phyloP scores from a whole-genome alignment of 2,888 invertebrate species.

The Acanthoscelides obtectus region DNA sequence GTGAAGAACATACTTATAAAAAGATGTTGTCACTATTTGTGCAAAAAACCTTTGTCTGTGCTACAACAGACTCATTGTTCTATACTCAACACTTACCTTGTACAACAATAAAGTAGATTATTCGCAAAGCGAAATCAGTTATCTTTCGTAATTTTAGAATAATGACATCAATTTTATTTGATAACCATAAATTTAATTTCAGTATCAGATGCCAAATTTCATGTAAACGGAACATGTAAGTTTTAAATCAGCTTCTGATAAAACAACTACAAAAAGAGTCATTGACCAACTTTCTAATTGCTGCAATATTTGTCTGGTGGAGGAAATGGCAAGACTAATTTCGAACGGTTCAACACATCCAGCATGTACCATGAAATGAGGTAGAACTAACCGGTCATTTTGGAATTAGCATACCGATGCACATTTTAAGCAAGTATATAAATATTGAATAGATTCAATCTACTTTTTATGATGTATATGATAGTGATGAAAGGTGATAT shows the following conservation, averaged over 20 bases:
- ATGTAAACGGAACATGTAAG: background rate
- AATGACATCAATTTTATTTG: no score
- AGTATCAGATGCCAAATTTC: background rate
- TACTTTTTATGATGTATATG: no score
- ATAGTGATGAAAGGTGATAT: no score
- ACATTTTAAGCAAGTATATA: background rate
- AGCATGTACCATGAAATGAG: background rate
- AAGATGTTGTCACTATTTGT: background rate
- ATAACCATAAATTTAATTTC: background rate
- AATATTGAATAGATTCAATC: background rate
- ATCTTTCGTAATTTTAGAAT: background rate
- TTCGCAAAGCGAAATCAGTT: background rate
- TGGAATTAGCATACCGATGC: background rate
- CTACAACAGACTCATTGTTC: background rate
- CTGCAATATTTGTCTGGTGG: background rate
- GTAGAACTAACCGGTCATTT: background rate
- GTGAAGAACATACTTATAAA: background rate
- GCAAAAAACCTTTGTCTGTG: background rate
- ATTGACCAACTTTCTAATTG: conserved; percentile 16
- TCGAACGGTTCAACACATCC: background rate
- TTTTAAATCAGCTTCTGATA: background rate
- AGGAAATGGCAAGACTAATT: background rate
- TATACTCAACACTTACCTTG: background rate
- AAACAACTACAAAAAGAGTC: conserved; percentile 5
- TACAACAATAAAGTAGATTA: background rate